Percentiles rank a stretch among this genome's conserved stretches.
These are phyloP conservation scores for Shinisaurus crocodilurus DNA, from an alignment of 2,113 vertebrate genomes.

Conservation along the genomic window DNA sequence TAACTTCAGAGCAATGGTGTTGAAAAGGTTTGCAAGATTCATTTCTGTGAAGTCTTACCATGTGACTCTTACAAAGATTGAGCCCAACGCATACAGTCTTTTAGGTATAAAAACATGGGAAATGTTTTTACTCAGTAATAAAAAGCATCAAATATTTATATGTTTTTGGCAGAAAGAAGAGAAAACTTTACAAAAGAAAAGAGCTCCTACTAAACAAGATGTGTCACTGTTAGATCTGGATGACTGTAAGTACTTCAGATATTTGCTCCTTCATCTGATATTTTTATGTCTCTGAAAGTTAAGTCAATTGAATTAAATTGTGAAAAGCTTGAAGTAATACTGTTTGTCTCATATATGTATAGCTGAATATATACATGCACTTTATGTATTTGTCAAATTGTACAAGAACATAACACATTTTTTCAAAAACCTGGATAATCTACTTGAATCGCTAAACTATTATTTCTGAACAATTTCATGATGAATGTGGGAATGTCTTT, in stretches of 20 bases:
- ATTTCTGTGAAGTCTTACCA: background rate
- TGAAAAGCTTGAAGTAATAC: slow-evolving; percentile 1
- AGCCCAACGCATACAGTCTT: background rate
- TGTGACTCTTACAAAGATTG: background rate
- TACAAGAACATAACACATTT: background rate
- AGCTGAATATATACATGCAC: background rate
- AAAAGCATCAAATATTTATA: slow-evolving; percentile 22
- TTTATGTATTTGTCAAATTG: background rate
- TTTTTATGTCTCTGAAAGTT: background rate
- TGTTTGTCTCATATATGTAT: background rate
- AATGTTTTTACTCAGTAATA: slow-evolving; percentile 10
- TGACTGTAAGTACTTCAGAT: slow-evolving; percentile 88
- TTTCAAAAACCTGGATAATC: background rate
- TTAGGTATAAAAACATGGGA: background rate
- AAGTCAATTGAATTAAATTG: slow-evolving; percentile 29
- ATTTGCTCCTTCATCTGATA: background rate
- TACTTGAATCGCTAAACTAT: background rate
- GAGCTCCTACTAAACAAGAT: slow-evolving; percentile 73
- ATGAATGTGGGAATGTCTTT: background rate
- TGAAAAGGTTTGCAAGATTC: background rate
- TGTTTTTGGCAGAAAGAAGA: slow-evolving; percentile 82
- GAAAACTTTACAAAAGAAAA: slow-evolving; percentile 64
- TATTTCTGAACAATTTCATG: background rate
- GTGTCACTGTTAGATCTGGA: slow-evolving; percentile 91
- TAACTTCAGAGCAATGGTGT: background rate